Percentiles rank a stretch among this genome's conserved stretches.
These are phyloP conservation scores for Hassar affinis DNA, from an alignment of 2,113 vertebrate genomes.

Conservation along the genomic window DNA sequence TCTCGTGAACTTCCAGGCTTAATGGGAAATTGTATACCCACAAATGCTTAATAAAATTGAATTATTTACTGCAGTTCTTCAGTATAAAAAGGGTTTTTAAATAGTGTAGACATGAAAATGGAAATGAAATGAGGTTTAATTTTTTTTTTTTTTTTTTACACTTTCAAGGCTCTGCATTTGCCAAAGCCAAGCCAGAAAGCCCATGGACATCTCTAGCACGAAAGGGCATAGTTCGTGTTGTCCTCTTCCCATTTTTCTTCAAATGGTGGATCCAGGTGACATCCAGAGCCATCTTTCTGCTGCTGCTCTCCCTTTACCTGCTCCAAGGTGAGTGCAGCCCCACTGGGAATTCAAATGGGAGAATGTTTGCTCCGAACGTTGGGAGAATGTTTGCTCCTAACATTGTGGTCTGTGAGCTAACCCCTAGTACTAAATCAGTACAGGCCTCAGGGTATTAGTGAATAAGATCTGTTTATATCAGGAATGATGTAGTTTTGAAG, in stretches of 20 bases:
- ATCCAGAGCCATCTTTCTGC: conserved; percentile 89
- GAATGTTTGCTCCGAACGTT: too few species aligned
- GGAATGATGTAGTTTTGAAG: background rate
- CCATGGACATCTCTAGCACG: conserved; percentile 96
- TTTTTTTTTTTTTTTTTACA: background rate
- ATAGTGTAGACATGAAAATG: background rate
- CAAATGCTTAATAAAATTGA: background rate
- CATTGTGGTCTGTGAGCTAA: too few species aligned
- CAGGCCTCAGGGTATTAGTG: background rate
- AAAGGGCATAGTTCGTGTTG: conserved; percentile 95
- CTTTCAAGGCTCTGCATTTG: conserved; percentile 89
- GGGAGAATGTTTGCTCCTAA: too few species aligned
- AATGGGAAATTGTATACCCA: background rate
- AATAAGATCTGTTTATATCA: background rate
- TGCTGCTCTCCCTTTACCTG: conserved; percentile 91
- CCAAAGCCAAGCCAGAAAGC: conserved; percentile 98
- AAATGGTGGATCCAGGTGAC: conserved; percentile 99
- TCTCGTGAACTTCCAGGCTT: background rate
- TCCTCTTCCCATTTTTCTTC: conserved; percentile 97
- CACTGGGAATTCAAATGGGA: too few species aligned
- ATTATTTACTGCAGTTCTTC: background rate
- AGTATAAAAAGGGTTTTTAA: background rate
- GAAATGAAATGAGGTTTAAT: background rate
- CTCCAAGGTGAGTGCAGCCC: conserved; percentile 83
- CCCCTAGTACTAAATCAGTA: background rate